These are phyloP conservation scores for Oreochromis mossambicus DNA, from an alignment of 2,797 vertebrate species.

Conservation along the genomic window DNA sequence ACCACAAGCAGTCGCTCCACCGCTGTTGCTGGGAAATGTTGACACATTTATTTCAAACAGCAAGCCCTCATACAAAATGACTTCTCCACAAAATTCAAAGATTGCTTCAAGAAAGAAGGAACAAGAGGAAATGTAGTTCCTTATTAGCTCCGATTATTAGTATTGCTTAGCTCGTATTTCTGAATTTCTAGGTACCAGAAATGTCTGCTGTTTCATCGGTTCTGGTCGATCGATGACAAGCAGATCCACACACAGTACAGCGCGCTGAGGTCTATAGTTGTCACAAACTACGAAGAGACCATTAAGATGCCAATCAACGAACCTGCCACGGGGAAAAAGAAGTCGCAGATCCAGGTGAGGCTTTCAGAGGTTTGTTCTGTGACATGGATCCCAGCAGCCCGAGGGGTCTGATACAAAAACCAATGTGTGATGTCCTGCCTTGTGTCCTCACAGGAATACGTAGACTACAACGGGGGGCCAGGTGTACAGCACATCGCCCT, in stretches of 20 bases:
- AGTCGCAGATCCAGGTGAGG: conserved; percentile 84
- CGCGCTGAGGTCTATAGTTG: conserved; percentile 80
- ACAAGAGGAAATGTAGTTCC: background rate
- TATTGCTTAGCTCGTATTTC: background rate
- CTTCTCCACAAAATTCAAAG: background rate
- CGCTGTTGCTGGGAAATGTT: background rate
- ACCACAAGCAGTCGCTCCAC: background rate
- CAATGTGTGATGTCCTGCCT: background rate
- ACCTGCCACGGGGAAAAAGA: conserved; percentile 77
- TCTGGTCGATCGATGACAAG: conserved; percentile 86
- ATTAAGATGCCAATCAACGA: conserved; percentile 90
- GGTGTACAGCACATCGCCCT: conserved; percentile 86
- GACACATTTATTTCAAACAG: background rate
- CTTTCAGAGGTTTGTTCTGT: background rate
- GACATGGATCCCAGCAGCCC: background rate
- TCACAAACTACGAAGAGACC: conserved; percentile 84
- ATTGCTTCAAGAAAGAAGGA: background rate
- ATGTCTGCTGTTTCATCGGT: conserved; percentile 83
- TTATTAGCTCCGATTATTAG: background rate
- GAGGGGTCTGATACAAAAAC: background rate
- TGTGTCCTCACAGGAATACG: conserved; percentile 73
- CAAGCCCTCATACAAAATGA: background rate
- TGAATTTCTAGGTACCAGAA: conserved; percentile 77
- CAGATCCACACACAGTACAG: conserved; percentile 84
- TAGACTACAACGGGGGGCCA: conserved; percentile 82